Evolutionary conservation across 1,140 invertebrate species (phyloP).

Genomic region (Paraescarpia echinospica): DNA sequence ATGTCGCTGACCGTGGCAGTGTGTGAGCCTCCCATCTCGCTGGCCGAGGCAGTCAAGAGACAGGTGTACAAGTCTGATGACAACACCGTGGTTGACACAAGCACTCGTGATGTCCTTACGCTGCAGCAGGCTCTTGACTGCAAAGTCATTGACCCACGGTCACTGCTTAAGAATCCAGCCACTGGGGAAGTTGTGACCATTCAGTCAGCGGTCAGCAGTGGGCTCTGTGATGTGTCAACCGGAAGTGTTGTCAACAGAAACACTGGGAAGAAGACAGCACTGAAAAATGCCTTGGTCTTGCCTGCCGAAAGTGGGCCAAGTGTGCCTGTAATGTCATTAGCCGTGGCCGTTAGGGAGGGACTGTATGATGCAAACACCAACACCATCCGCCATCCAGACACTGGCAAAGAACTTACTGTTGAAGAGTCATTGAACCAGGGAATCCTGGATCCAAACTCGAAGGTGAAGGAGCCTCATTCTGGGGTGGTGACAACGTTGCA

Average conservation of each 20-base stretch:
- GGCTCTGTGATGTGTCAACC: constrained; percentile 11
- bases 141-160: constrained; percentile 61
- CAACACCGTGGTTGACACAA: constrained; percentile 45
- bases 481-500: constrained; percentile 73
- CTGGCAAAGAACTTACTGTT: constrained; percentile 73
- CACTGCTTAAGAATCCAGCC: constrained; percentile 65
- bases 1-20: constrained; percentile 88
- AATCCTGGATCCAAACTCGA: constrained; percentile 63
- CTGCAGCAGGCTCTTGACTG: constrained; percentile 61
- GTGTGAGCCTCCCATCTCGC: constrained; percentile 71
- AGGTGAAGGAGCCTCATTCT: constrained; percentile 75
- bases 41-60: constrained; percentile 19
- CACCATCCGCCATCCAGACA: constrained; percentile 78
- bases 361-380: constrained; percentile 69
- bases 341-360: constrained; percentile 64
- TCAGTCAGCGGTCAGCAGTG: constrained; percentile 74
- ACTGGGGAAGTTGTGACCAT: constrained; percentile 74
- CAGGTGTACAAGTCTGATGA: constrained; percentile 31
- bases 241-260: constrained; percentile 10
- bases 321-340: constrained; percentile 66
- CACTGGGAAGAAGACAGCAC: not conserved
- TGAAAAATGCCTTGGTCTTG: constrained; percentile 57
- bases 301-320: constrained; percentile 47
- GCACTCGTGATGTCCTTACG: constrained; percentile 28
- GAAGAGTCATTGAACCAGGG: constrained; percentile 76